Evolutionary conservation across 2,888 invertebrate species (phyloP).

Genomic region (Galerucella pusilla): DNA sequence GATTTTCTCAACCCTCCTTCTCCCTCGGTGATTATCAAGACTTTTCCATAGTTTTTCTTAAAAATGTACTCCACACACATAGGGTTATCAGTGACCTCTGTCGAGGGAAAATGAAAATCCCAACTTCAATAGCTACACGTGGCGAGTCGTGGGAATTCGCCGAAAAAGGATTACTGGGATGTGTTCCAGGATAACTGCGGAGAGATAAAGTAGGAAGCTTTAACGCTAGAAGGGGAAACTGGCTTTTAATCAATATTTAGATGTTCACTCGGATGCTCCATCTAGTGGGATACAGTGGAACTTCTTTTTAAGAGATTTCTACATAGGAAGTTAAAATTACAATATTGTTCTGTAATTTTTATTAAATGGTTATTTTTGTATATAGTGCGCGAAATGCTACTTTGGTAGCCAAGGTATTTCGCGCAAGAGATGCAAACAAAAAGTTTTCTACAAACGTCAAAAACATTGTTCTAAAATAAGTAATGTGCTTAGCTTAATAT

Average conservation of each 20-base stretch:
- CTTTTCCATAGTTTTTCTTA: no score
- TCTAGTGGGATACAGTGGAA: constrained; percentile 17
- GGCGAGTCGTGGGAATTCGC: constrained; percentile 39
- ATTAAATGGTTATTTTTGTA: no score
- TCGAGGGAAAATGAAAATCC: constrained; percentile 35
- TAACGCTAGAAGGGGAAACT: not conserved
- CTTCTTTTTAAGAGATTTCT: not conserved
- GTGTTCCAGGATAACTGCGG: constrained; percentile 38
- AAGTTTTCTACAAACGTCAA: no score
- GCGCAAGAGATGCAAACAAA: no score
- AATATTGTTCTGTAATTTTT: no score
- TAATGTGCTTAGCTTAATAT: no score
- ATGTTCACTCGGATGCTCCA: constrained; percentile 11
- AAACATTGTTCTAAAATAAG: no score
- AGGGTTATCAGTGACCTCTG: constrained; percentile 32
- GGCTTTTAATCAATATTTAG: constrained; percentile 25
- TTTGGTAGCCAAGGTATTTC: no score
- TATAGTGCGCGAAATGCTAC: no score
- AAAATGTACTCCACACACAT: no score
- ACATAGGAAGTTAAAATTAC: not conserved
- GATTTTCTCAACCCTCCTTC: no score
- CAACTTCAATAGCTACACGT: constrained; percentile 37
- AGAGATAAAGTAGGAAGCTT: constrained; percentile 35
- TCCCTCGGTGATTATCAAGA: no score
- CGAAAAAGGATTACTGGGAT: constrained; percentile 35